phyloP scores from a whole-genome alignment of 2,113 vertebrate species.

The Hirundichthys speculiger region DNA sequence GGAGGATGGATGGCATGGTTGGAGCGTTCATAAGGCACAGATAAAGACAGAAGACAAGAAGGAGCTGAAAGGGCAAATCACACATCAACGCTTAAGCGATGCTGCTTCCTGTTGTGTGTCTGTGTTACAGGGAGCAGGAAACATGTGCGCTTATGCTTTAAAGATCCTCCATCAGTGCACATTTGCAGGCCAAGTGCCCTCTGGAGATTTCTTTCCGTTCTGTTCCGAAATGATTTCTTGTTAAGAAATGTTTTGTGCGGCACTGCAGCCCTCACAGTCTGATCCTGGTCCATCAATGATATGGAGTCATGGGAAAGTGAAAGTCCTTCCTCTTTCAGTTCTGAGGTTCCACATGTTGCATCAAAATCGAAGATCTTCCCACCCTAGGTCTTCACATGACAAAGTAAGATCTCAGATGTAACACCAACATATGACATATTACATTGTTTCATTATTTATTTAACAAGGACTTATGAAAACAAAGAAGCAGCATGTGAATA shows the following conservation, averaged over 20 bases:
- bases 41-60: constrained; percentile 47
- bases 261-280: constrained; percentile 29
- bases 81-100: constrained; percentile 46
- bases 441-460: no score
- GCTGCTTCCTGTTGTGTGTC: constrained; percentile 26
- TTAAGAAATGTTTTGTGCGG: constrained; percentile 16
- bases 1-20: constrained; percentile 45
- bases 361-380: no score
- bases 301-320: no score
- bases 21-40: constrained; percentile 23
- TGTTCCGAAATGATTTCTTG: constrained; percentile 15
- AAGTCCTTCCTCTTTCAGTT: no score
- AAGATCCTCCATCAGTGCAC: constrained; percentile 15
- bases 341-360: no score
- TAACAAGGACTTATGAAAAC: no score
- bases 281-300: constrained; percentile 6
- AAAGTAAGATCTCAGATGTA: no score
- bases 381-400: no score
- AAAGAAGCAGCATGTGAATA: no score
- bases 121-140: constrained; percentile 2
- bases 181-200: constrained; percentile 23
- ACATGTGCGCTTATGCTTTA: constrained; percentile 9
- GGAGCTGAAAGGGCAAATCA: constrained; percentile 30
- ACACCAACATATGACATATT: no score
- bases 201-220: constrained; percentile 18